Evolutionary conservation across 2,113 vertebrate genomes (phyloP).

Genomic region (Abramis brama): DNA sequence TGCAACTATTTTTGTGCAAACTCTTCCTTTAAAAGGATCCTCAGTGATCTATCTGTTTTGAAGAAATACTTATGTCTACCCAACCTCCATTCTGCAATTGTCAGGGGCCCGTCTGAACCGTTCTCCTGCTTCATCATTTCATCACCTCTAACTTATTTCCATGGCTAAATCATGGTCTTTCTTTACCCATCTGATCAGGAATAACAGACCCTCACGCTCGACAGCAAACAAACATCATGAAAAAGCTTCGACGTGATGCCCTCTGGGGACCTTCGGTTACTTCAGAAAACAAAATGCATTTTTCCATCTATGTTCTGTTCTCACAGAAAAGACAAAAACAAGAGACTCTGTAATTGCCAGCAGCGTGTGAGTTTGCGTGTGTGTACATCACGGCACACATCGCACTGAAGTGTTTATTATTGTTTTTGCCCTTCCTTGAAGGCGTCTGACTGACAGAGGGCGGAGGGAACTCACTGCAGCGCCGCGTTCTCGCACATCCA

Average conservation of each 20-base stretch:
- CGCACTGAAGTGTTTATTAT: slow-evolving; percentile 60
- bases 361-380: slow-evolving; percentile 50
- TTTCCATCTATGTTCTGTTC: slow-evolving; percentile 57
- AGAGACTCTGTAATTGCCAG: slow-evolving; percentile 62
- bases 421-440: slow-evolving; percentile 69
- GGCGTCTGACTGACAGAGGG: slow-evolving; percentile 60
- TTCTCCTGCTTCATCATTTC: slow-evolving; percentile 22
- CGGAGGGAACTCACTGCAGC: not conserved
- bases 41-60: not conserved
- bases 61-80: not conserved
- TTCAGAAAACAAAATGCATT: slow-evolving; percentile 55
- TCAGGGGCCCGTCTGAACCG: not conserved
- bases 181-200: not conserved
- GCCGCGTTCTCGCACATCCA: slow-evolving; percentile 63
- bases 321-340: slow-evolving; percentile 55
- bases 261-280: slow-evolving; percentile 53
- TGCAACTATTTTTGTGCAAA: not conserved
- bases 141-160: not conserved
- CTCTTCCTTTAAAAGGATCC: not conserved
- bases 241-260: slow-evolving; percentile 39
- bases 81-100: slow-evolving; percentile 1
- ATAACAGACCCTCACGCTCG: slow-evolving; percentile 33
- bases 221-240: slow-evolving; percentile 7
- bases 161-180: not conserved
- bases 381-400: slow-evolving; percentile 49